Conservation (phyloP, 2,797 vertebrate genomes). For the Aselliscus stoliczkanus region DNA sequence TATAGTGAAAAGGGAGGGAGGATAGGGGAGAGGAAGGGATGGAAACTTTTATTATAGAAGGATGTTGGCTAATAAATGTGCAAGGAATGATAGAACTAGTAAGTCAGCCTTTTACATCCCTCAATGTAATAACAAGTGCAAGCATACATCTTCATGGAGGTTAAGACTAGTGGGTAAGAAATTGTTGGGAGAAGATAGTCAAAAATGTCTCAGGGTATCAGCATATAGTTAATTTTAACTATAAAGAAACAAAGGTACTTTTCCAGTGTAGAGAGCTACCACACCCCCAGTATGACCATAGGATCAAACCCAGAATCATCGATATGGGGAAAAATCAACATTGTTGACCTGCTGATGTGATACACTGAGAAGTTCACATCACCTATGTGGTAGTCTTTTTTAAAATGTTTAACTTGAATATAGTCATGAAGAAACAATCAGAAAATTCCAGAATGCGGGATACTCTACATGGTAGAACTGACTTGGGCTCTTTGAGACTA, state of each 20-base stretch:
- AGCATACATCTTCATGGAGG: not conserved
- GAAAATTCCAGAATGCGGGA: not conserved
- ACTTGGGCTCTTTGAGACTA: not conserved
- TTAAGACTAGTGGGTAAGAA: not conserved
- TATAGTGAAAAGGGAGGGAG: not conserved
- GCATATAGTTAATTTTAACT: not conserved
- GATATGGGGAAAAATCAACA: not conserved
- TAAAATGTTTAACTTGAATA: not conserved
- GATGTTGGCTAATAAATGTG: not conserved
- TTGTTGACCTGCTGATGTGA: not conserved
- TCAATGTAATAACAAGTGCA: not conserved
- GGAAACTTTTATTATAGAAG: not conserved
- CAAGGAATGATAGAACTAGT: not conserved
- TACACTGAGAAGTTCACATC: not conserved
- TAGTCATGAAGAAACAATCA: not conserved
- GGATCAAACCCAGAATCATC: not conserved
- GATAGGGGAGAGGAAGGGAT: not conserved
- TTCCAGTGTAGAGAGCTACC: not conserved
- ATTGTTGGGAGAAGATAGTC: not conserved
- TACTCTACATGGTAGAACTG: not conserved
- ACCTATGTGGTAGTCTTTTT: not conserved
- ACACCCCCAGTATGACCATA: not conserved
- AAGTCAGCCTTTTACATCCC: not conserved
- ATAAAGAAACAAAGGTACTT: not conserved
- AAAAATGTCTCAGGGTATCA: not conserved